Percentiles rank a stretch among this genome's conserved stretches.
phyloP scores from a whole-genome alignment of 2,113 vertebrate species.

The Microcebus ravelobensis region DNA sequence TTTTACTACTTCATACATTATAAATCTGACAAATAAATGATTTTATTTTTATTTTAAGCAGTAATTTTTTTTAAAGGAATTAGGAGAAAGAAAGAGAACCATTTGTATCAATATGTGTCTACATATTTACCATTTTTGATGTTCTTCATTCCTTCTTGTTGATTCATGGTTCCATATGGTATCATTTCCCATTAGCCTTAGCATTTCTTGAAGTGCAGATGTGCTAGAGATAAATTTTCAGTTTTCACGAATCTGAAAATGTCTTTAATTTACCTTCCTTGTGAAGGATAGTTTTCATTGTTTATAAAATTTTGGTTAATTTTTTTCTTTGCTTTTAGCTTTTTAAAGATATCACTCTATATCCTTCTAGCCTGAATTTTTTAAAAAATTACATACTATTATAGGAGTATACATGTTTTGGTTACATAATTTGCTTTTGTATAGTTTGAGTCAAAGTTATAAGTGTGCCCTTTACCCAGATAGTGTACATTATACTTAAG shows the following conservation, averaged over 20 bases:
- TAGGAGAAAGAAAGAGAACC: background rate
- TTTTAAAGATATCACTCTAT: background rate
- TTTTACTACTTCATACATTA: background rate
- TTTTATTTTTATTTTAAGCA: constrained; percentile 35
- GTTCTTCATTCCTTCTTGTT: background rate
- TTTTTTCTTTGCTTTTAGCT: background rate
- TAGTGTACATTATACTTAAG: too few relatives aligned
- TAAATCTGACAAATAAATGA: background rate
- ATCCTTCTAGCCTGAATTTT: background rate
- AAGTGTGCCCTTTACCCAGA: too few relatives aligned
- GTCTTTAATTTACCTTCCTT: background rate
- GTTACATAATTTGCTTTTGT: too few relatives aligned
- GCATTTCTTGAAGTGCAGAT: background rate
- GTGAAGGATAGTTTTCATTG: background rate
- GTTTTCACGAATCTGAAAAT: constrained; percentile 6
- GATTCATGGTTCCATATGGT: background rate
- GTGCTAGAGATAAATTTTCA: background rate
- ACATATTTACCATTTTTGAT: background rate
- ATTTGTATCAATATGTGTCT: background rate
- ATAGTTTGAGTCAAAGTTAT: too few relatives aligned
- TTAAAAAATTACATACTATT: background rate
- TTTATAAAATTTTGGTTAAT: background rate
- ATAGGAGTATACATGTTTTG: too few relatives aligned
- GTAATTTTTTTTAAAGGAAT: background rate
- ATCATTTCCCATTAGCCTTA: background rate